Evolutionary conservation across 1,140 invertebrate species (phyloP), one percentile per base, ranked within the genome.

Genomic region (Odontomachus brunneus): DNA sequence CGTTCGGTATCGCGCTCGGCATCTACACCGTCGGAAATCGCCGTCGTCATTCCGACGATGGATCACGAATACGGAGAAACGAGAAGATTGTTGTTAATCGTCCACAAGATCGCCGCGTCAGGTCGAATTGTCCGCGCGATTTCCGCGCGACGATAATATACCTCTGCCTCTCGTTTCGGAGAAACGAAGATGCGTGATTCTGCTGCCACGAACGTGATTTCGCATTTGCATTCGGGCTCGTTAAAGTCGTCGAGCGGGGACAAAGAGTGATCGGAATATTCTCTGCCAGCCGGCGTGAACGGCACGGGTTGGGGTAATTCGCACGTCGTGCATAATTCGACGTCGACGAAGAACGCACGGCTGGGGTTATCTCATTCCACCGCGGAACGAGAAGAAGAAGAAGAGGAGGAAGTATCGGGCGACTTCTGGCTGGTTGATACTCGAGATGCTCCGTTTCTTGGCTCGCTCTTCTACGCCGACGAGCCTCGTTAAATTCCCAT

Each of bases 401-500:
- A 0, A 73, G 57, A 19, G 60, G 19, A 67, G 60, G 80, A 38
- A 76, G 65, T 55, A 80, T 55, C 44, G 44, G 24, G n/a, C 51
- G 69, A 84, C 49, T 69, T 84, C 44, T 51, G 15, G 65, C 65
- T 78, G 63, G 26, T 29, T 80, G 69, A 84, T 65, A 60, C 65
- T 71, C 49, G 82, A 81, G 82, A 84, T 65, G 66, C 82, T 81
- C 66, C 66, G 62, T 81, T 84, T 81, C 75, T 84, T 84, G 75
- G 75, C 82, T 84, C 75, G 82, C 75, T 84, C 81, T 82, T 83
- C 86, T 82, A 76, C 65, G 76, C 83, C 85, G 63, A 80, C 83
- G 69, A 87, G 60, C 65, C 82, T 84, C 82, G 82, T 87, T 78
- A 85, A 82, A 85, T 38, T 89, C 87, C 87, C 87, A 88, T 85